A percentile compares a stretch with the other conserved stretches of the same genome.
Conservation (phyloP, 2,797 vertebrate species). For the Capromys pilorides region DNA sequence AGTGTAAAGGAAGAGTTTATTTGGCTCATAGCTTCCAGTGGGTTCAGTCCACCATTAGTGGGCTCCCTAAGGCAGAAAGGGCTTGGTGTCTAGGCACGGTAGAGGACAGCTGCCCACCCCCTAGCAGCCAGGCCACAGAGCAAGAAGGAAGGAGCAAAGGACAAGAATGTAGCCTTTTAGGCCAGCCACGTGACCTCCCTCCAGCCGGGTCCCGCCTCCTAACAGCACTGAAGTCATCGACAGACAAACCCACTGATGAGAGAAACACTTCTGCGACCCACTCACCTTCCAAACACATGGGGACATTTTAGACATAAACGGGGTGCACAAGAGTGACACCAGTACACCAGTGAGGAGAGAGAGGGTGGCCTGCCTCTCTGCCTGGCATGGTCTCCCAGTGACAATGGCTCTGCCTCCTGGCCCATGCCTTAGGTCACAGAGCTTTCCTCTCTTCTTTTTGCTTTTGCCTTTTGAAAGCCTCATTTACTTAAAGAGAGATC, state of each 20-base stretch:
- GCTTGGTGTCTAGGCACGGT: neutral
- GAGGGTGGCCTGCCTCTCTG: neutral
- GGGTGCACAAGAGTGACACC: neutral
- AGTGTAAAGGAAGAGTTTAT: too few species aligned
- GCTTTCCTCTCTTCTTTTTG: neutral
- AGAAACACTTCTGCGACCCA: neutral
- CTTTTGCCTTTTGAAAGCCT: slow-evolving; percentile 33
- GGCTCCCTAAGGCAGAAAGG: neutral
- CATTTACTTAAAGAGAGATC: slow-evolving; percentile 1
- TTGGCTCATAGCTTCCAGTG: neutral
- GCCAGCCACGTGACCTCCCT: neutral
- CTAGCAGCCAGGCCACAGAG: neutral
- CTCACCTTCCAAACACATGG: neutral
- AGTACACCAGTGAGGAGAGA: neutral
- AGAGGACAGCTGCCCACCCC: neutral
- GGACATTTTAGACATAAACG: neutral
- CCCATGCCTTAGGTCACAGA: neutral
- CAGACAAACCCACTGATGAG: neutral
- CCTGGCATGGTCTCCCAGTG: neutral
- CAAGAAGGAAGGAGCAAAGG: neutral
- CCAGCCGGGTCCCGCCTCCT: neutral
- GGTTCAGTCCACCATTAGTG: neutral
- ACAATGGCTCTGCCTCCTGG: neutral
- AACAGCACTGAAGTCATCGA: neutral
- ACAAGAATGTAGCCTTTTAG: neutral